Evolutionary conservation across 2,113 vertebrate species (phyloP).

Genomic region (Eclectus roratus): DNA sequence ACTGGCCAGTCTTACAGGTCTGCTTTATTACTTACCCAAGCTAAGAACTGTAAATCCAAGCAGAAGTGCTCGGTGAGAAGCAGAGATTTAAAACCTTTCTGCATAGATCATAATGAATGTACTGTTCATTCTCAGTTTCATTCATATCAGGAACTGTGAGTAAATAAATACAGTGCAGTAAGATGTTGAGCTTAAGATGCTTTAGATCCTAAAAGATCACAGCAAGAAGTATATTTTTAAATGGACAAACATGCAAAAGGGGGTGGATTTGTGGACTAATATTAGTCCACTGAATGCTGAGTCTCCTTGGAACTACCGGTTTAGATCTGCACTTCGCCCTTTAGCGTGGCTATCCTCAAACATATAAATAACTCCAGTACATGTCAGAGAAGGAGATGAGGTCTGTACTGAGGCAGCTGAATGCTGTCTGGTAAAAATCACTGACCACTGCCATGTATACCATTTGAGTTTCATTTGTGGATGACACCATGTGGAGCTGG

Average conservation of each 20-base stretch:
- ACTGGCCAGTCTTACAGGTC: not conserved
- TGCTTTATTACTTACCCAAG: not conserved
- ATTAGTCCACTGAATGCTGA: slow-evolving; percentile 1
- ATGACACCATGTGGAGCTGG: not conserved
- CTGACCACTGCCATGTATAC: not conserved
- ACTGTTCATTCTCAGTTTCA: not conserved
- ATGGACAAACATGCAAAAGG: not conserved
- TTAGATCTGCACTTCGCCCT: slow-evolving; percentile 54
- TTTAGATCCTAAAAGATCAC: not conserved
- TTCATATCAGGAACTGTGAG: not conserved
- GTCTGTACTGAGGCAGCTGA: not conserved
- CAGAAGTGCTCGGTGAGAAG: not conserved
- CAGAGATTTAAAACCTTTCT: not conserved
- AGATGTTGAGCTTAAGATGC: not conserved
- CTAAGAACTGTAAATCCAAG: not conserved
- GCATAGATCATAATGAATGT: not conserved
- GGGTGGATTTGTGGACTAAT: not conserved
- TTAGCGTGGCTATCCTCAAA: not conserved
- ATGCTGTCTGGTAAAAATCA: not conserved
- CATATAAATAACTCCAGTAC: not conserved
- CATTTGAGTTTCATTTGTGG: not conserved
- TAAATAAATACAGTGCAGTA: not conserved
- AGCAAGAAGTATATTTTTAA: slow-evolving; percentile 38
- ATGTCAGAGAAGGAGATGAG: not conserved
- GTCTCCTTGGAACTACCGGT: slow-evolving; percentile 3